phyloP scores from a whole-genome alignment of 2,113 vertebrate species.

The Argyrosomus japonicus region DNA sequence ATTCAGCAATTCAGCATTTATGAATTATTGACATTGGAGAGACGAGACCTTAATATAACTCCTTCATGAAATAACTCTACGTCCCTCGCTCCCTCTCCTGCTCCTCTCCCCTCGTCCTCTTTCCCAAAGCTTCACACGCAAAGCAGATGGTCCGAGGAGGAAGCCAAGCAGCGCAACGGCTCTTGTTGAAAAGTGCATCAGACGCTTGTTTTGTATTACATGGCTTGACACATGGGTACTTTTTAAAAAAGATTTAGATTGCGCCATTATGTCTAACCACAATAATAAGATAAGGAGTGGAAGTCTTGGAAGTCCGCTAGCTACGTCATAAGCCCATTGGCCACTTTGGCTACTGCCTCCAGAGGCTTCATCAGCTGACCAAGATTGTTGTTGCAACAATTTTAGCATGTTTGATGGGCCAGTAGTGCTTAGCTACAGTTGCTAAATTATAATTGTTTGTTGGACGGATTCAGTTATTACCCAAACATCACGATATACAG shows the following conservation, averaged over 20 bases:
- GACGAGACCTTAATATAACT: conserved; percentile 79
- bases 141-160: conserved; percentile 33
- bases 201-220: not conserved
- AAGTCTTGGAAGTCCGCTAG: too few species aligned
- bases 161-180: not conserved
- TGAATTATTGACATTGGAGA: conserved; percentile 81
- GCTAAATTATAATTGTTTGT: not conserved
- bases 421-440: not conserved
- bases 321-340: too few species aligned
- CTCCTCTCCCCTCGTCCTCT: conserved; percentile 16
- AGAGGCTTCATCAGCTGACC: too few species aligned
- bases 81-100: conserved; percentile 37
- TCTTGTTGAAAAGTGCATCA: conserved; percentile 5
- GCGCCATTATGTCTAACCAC: not conserved
- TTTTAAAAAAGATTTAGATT: not conserved
- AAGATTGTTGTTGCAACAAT: not conserved
- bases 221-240: not conserved
- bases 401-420: not conserved
- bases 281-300: not conserved
- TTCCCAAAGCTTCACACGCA: conserved; percentile 54
- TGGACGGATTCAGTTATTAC: not conserved
- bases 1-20: conserved; percentile 80
- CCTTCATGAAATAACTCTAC: conserved; percentile 66
- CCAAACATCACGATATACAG: not conserved
- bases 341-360: too few species aligned